These are phyloP conservation scores for Tyto alba DNA, from an alignment of 2,113 vertebrate genomes.

Conservation along the genomic window DNA sequence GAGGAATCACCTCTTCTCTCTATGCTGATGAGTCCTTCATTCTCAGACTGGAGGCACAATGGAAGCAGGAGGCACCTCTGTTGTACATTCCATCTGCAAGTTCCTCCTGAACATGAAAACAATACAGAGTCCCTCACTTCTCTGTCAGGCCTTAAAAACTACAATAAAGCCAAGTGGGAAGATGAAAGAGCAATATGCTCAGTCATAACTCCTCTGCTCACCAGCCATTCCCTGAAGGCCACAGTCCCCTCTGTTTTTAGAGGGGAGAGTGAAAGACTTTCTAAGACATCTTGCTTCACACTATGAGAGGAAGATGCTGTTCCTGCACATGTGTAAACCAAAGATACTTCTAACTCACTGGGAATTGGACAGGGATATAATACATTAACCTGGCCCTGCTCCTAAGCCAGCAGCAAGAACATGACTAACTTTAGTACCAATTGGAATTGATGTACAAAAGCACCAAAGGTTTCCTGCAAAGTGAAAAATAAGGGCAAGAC, in stretches of 20 bases:
- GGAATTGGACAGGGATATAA: background rate
- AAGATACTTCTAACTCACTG: background rate
- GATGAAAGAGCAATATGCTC: background rate
- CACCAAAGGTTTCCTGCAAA: background rate
- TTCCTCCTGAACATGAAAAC: background rate
- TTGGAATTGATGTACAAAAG: background rate
- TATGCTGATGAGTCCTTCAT: fast-evolving
- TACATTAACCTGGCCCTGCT: background rate
- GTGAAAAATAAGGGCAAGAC: background rate
- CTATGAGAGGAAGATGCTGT: background rate
- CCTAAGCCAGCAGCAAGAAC: background rate
- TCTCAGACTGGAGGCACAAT: background rate
- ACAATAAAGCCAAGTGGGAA: background rate
- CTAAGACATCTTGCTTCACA: background rate
- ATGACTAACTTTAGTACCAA: background rate
- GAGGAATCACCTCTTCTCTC: background rate
- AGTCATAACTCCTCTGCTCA: background rate
- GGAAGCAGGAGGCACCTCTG: background rate
- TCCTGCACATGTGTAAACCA: background rate
- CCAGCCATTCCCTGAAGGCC: background rate
- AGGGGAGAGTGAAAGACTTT: background rate
- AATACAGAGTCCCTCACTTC: fast-evolving
- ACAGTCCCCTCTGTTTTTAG: background rate
- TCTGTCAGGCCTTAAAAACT: background rate
- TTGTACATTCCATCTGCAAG: background rate